A percentile compares a stretch with the other conserved stretches of the same genome.
Evolutionary conservation across 2,113 vertebrate species (phyloP).

Genomic region (Charina bottae): DNA sequence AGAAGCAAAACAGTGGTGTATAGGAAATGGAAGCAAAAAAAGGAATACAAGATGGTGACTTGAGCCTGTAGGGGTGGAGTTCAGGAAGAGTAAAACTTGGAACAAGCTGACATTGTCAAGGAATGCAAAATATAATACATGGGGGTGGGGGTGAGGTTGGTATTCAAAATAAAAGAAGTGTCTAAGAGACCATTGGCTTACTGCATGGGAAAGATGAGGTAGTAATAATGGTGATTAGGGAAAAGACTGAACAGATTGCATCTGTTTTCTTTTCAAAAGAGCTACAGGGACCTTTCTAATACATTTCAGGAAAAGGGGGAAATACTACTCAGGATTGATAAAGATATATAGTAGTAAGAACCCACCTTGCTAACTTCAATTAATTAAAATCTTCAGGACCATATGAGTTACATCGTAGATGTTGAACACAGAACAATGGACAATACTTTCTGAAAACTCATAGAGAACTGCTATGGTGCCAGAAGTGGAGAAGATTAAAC

Average conservation of each 20-base stretch:
- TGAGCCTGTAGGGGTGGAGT: too few relatives aligned
- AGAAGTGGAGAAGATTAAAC: not conserved
- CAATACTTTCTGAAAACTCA: not conserved
- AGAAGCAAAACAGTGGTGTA: too few relatives aligned
- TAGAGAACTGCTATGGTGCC: not conserved
- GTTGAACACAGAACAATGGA: not conserved
- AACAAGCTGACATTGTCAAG: not conserved
- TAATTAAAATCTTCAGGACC: not conserved
- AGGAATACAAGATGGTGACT: too few relatives aligned
- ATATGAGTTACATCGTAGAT: not conserved
- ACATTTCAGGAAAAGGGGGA: not conserved
- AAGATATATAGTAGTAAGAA: not conserved
- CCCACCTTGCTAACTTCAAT: not conserved
- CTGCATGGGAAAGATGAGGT: not conserved
- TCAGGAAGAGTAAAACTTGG: too few relatives aligned
- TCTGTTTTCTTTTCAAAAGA: not conserved
- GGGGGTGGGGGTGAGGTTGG: not conserved
- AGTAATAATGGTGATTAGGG: not conserved
- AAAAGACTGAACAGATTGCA: not conserved
- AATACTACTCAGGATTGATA: not conserved
- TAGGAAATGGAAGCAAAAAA: too few relatives aligned
- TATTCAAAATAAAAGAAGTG: not conserved
- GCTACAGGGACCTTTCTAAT: not conserved
- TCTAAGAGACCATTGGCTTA: not conserved
- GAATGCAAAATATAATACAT: not conserved